Evolutionary conservation across 2,797 vertebrate genomes (phyloP), one percentile per base, ranked within the genome.

Genomic region (Amphiprion clarkii): DNA sequence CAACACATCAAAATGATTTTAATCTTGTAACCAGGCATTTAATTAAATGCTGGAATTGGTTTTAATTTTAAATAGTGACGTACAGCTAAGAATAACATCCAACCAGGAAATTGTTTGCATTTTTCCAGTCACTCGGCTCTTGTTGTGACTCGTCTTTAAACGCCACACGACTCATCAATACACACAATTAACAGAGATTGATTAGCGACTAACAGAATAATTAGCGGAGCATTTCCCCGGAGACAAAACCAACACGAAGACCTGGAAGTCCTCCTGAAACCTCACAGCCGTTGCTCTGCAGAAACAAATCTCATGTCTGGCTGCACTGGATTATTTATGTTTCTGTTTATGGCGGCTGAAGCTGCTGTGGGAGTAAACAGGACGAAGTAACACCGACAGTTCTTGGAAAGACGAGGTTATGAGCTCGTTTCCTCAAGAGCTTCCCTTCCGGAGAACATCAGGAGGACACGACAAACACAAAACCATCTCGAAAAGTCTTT

Each of bases 311-410:
- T 64, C 31, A 48, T 52, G 52, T 69, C 39, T 36, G 58, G n/a
- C 0, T 46, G 21, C 23, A n/a, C 54, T 68, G 62, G n/a, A 0
- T 77, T 55, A 82, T 81, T 72, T 52, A 84, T 21, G 39, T 63
- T 68, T 76, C 52, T 56, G 54, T 66, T 79, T 73, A 72, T 62
- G 80, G 71, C 23, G 57, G 36, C 0, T 73, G 52, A 53, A n/a
- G 53, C 48, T 23, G 44, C 57, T 39, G 4, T 44, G 23, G 57
- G 60, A 39, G 17, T 36, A n/a, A 79, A 78, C 71, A 58, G 64
- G 64, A 53, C 63, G 73, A 85, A 78, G 52, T 58, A 11, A 17
- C 51, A 10, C 33, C 33, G 8, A 36, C 29, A 0, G 51, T n/a
- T 69, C 56, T 31, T 53, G 56, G 69, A 67, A 17, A 33, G 64